Evolutionary conservation across 2,113 vertebrate species (phyloP).

Genomic region (Henicopernis longicauda): DNA sequence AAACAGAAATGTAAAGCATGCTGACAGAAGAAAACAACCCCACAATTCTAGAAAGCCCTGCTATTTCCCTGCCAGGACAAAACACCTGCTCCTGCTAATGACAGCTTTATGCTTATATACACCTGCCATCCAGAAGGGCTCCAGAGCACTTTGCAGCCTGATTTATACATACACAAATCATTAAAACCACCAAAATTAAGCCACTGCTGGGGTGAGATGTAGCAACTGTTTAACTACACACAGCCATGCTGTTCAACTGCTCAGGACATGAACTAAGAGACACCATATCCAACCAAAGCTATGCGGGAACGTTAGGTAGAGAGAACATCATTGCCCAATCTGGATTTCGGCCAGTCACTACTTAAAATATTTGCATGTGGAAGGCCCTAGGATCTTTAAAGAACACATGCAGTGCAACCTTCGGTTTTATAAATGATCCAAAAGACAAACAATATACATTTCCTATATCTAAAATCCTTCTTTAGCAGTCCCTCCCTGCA

Average conservation of each 20-base stretch:
- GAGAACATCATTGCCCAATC: not conserved
- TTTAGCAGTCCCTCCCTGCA: slow-evolving; percentile 28
- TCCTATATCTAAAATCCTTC: slow-evolving; percentile 18
- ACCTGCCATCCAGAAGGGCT: slow-evolving; percentile 57
- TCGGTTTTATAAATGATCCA: not conserved
- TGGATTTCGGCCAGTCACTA: not conserved
- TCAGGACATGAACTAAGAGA: not conserved
- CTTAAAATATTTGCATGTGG: not conserved
- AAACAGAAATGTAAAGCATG: slow-evolving; percentile 26
- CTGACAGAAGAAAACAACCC: slow-evolving; percentile 19
- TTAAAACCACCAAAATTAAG: slow-evolving; percentile 44
- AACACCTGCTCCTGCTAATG: slow-evolving; percentile 57
- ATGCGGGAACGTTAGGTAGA: not conserved
- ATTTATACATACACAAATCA: slow-evolving; percentile 46
- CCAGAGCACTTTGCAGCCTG: slow-evolving; percentile 26
- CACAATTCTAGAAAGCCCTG: slow-evolving; percentile 31
- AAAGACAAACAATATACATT: not conserved
- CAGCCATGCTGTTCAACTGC: not conserved
- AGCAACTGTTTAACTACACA: slow-evolving; percentile 1
- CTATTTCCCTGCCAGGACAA: slow-evolving; percentile 34
- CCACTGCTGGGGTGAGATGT: not conserved
- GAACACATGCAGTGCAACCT: not conserved
- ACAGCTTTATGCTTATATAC: slow-evolving; percentile 39
- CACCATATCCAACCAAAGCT: not conserved
- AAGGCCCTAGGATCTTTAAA: slow-evolving; percentile 3